Evolutionary conservation across 2,797 vertebrate species (phyloP), one percentile per base, ranked within the genome.

Genomic region (Babyrousa celebensis): DNA sequence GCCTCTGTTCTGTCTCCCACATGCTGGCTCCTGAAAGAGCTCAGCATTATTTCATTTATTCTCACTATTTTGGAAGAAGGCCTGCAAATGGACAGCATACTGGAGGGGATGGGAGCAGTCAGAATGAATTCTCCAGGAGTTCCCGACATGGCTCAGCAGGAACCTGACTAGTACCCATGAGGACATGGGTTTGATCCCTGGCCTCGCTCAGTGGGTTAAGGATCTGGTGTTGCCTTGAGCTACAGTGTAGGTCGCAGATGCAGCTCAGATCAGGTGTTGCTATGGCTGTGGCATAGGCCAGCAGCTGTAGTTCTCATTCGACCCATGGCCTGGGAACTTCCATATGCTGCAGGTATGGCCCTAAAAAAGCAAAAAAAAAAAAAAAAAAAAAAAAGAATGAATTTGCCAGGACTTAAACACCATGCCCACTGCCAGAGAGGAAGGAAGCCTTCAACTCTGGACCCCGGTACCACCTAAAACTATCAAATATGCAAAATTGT

Each of bases 1-100:
- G 60, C 78, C 94, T 96, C 87, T 67, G 23, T 8, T 36, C 80
- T 5, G 21, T 83, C 88, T 92, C 86, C 75, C 63, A 40, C 14
- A 54, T 4, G 23, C 79, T 36, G 70, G 72, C 63, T 96, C 58
- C 84, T 29, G 18, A 52, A 56, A 90, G n/a, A 89, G 40, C n/a
- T 48, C 1, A 27, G 71, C 29, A 0, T 62, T 58, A 70, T 83
- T 96, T 80, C 52, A 68, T 85, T 89, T 85, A 84, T 79, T 91
- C 77, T 78, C 88, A 94, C 82, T 10, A 20, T 36, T 62, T 94
- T 43, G 29, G 21, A 75, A 85, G 25, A 48, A 11, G 60, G 11
- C 29, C 74, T 82, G 18, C 72, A 62, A 83, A 40, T 17, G 77
- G 91, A 58, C 27, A 20, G 74, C 72, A 87, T 1, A 5, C 71